Evolutionary conservation across 2,113 vertebrate genomes (phyloP), one percentile per base, ranked within the genome.

Genomic region (Gambusia holbrooki): DNA sequence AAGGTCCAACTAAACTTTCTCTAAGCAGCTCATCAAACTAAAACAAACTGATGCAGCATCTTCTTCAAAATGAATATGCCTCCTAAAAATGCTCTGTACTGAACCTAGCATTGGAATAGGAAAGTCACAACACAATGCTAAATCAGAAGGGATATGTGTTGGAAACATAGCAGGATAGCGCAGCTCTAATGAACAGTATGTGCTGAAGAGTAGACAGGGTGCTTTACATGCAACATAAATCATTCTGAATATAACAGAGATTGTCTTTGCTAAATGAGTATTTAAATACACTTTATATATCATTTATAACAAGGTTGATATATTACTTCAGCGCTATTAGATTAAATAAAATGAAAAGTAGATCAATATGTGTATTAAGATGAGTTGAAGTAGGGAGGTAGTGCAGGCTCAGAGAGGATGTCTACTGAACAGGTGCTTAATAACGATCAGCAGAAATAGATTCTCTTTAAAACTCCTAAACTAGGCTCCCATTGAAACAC

Each of bases 81-180:
- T 60, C 32, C 17, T 51, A 74, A 29, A 54, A 14, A 6, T 48
- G 14, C 17, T 48, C 1, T 48, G 33, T 22, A n/a, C 4, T 62
- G 29, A 27, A 30, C 35, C 51, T 1, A 45, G 45, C 69, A 66
- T n/a, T 76, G 72, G 51, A 70, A n/a, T 62, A 66, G 71, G 37
- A 80, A 69, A 87, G 71, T 88, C 76, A 60, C 87, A 84, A 67
- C 62, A 40, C 77, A 66, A 62, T 32, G 81, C 15, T n/a, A 82
- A 30, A 83, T 14, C 54, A 51, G 30, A 42, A 32, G 17, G 3
- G 42, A 72, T 80, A 2, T 72, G 82, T 80, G 79, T 66, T 80
- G 73, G 76, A 88, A 79, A 85, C 83, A 77, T 83, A 71, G 32
- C 79, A 81, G 51, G 76, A 80, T 17, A 37, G 73, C 77, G 84